phyloP scores from a whole-genome alignment of 2,797 vertebrate species.

The Gallirallus australis region DNA sequence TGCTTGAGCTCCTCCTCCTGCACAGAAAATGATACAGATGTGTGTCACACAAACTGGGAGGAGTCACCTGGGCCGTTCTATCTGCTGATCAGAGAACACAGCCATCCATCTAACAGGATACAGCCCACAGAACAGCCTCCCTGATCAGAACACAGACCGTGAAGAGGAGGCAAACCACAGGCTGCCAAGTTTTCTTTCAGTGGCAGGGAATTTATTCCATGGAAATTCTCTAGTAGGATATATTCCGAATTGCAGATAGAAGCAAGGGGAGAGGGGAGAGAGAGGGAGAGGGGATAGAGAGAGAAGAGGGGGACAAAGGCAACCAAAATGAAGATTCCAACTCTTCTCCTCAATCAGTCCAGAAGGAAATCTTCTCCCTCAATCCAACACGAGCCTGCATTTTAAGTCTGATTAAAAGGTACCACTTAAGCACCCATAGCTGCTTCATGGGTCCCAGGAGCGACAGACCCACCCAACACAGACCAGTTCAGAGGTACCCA shows the following conservation, averaged over 20 bases:
- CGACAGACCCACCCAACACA: neutral
- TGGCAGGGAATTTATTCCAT: neutral
- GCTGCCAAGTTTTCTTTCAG: neutral
- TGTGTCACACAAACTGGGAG: neutral
- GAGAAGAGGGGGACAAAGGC: neutral
- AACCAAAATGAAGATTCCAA: neutral
- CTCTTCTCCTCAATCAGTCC: neutral
- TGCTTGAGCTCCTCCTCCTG: neutral
- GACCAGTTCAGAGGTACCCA: neutral
- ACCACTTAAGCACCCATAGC: neutral
- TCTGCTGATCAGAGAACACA: neutral
- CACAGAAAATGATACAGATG: neutral
- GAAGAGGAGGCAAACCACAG: neutral
- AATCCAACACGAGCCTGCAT: neutral
- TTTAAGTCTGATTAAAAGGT: neutral
- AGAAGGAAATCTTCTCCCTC: neutral
- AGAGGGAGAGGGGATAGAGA: neutral
- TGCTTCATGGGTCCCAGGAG: neutral
- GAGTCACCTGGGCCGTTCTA: neutral
- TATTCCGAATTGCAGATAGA: neutral
- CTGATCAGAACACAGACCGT: rapidly evolving
- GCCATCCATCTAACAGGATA: neutral
- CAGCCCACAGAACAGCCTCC: neutral
- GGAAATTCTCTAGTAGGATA: neutral
- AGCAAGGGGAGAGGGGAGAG: neutral